These are phyloP conservation scores for Dolichopus griseipennis DNA, from an alignment of 2,888 invertebrate species.

Conservation along the genomic window DNA sequence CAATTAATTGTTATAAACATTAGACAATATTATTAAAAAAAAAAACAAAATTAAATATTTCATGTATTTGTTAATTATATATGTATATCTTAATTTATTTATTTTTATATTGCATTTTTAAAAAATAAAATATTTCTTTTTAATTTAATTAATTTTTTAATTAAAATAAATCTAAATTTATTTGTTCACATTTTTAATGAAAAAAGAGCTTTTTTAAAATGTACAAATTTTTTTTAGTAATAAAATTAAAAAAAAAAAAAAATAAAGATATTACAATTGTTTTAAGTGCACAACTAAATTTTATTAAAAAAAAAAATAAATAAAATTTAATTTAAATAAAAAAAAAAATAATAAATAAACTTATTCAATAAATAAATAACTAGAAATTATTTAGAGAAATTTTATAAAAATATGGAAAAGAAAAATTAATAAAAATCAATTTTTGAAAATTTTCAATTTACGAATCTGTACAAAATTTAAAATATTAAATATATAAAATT, in stretches of 20 bases:
- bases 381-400: slow-evolving; percentile 4
- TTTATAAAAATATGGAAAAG: background rate
- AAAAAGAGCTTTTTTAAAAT: background rate
- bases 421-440: too few species aligned
- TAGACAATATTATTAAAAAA: too few species aligned
- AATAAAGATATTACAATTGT: background rate
- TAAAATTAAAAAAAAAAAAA: background rate
- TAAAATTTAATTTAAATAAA: background rate
- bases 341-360: background rate
- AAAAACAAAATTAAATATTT: too few species aligned
- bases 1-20: too few species aligned
- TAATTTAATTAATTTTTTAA: too few species aligned
- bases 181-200: too few species aligned
- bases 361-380: background rate
- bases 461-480: too few species aligned
- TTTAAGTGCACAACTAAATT: background rate
- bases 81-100: background rate
- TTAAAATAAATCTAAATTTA: too few species aligned
- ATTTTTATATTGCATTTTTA: background rate
- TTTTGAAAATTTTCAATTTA: too few species aligned
- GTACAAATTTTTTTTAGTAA: background rate
- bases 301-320: background rate
- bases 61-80: too few species aligned
- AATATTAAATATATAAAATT: too few species aligned
- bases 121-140: too few species aligned